Evolutionary conservation across 1,140 invertebrate species (phyloP), one percentile per base, ranked within the genome.

Genomic region (Sesamia nonagrioides): DNA sequence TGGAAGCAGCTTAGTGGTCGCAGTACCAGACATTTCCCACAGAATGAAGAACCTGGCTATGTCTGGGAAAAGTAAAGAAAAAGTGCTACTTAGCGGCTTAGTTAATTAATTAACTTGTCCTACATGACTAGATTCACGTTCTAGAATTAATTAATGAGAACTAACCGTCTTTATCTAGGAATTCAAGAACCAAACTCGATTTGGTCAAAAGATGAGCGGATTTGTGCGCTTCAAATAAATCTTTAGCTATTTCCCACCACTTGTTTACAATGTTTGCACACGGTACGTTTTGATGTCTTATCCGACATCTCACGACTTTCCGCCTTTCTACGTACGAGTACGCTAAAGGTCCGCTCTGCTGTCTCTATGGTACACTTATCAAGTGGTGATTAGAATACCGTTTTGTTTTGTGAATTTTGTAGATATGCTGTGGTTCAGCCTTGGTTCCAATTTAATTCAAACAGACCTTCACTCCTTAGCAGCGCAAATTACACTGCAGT

Each of bases 291-390:
- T 81, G 84, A 88, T 90, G 87, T 85, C 84, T 86, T 77, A 89
- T 90, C 89, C 84, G 84, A 86, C 84, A 88, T 88, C 87, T 88
- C 89, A 89, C 90, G 89, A 91, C 88, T 88, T 71, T 71, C 87
- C 87, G 80, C 82, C 88, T 93, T 92, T 93, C 90, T 92, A 89
- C 69, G 82, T 86, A 71, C 89, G 90, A 87, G 80, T 86, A 71
- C 89, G 90, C 88, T 89, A 86, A 88, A 88, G 87, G 89, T 83
- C 73, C 69, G 72, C 54, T 50, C 76, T 27, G 21, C 42, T 54
- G 33, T 71, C 37, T 54, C 45, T 54, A 17, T 71, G 50, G 40
- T 45, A 66, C 18, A 33, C 45, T 52, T 71, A 71, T 54, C 68
- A 71, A 37, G 45, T 17, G 2, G 11, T 27, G 17, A 27, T 66